Conservation (phyloP, 2,888 invertebrate species). For the Lissocephala sabroskyi region DNA sequence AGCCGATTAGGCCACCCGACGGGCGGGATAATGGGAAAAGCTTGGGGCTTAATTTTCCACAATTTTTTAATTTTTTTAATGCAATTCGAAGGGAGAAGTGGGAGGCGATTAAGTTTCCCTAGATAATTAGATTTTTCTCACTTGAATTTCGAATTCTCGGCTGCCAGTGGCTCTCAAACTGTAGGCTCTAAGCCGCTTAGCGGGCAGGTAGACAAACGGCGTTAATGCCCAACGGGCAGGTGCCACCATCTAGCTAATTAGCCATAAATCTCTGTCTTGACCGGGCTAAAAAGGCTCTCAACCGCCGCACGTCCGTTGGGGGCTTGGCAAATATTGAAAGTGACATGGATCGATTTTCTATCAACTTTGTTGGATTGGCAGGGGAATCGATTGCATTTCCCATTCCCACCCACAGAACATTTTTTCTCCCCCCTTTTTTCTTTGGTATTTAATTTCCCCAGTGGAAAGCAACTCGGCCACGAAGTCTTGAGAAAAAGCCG, state of each 20-base stretch:
- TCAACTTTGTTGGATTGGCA: too few relatives aligned
- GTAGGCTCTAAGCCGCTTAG: conserved; percentile 17
- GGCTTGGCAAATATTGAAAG: conserved; percentile 7
- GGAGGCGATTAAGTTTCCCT: too few relatives aligned
- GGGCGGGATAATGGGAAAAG: background rate
- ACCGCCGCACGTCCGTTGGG: conserved; percentile 10
- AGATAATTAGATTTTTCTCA: too few relatives aligned
- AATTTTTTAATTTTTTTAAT: conserved; percentile 44
- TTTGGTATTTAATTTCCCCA: conserved; percentile 53
- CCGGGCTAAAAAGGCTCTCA: conserved; percentile 5
- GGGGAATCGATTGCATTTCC: conserved; percentile 10
- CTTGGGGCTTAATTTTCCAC: conserved; percentile 22
- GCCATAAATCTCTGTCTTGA: conserved; percentile 17
- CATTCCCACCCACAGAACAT: conserved; percentile 20
- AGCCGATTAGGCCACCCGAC: conserved; percentile 46
- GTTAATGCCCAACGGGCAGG: conserved; percentile 22
- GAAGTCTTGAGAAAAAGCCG: background rate
- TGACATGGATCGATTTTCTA: too few relatives aligned
- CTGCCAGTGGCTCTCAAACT: background rate
- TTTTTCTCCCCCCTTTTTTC: too few relatives aligned
- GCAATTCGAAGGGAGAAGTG: conserved; percentile 33
- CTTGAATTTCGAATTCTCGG: conserved; percentile 8
- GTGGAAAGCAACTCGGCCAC: conserved; percentile 11
- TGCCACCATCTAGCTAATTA: conserved; percentile 12
- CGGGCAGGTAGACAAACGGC: conserved; percentile 6